phyloP scores from a whole-genome alignment of 2,113 vertebrate species.

The Sceloporus tristichus region DNA sequence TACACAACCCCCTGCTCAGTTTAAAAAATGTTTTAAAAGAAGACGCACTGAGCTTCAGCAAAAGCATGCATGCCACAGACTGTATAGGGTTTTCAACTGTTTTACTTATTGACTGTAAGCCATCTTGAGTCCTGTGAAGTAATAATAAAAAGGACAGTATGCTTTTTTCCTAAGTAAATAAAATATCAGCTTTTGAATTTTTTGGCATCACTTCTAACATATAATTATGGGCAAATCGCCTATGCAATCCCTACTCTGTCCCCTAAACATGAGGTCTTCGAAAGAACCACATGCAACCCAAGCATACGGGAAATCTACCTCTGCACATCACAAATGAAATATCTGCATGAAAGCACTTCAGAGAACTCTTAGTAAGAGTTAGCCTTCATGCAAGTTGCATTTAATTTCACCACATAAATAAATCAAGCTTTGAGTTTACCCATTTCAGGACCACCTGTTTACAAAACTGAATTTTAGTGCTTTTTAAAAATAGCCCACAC shows the following conservation, averaged over 20 bases:
- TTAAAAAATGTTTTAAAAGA: background rate
- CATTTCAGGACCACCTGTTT: background rate
- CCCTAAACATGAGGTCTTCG: background rate
- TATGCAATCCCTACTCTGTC: background rate
- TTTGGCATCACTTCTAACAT: slow-evolving; percentile 15
- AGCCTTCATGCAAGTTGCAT: slow-evolving; percentile 35
- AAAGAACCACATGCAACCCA: background rate
- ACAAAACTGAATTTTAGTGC: slow-evolving; percentile 48
- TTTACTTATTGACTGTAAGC: background rate
- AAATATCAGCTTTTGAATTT: background rate
- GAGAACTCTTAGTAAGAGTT: rapidly evolving
- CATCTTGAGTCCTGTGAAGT: background rate
- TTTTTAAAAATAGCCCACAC: slow-evolving; percentile 44
- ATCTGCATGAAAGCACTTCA: slow-evolving; percentile 20
- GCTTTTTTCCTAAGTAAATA: background rate
- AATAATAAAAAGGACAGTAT: background rate
- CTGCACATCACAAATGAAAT: slow-evolving; percentile 4
- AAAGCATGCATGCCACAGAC: background rate
- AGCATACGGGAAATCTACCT: rapidly evolving
- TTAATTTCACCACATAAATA: background rate
- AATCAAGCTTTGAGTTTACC: background rate
- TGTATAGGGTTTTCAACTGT: background rate
- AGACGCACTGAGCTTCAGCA: background rate
- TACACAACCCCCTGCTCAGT: background rate
- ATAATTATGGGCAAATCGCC: slow-evolving; percentile 4